Base-by-base conservation (phyloP, 2,888 invertebrate species). In the Rotaria magnacalcarata region DNA sequence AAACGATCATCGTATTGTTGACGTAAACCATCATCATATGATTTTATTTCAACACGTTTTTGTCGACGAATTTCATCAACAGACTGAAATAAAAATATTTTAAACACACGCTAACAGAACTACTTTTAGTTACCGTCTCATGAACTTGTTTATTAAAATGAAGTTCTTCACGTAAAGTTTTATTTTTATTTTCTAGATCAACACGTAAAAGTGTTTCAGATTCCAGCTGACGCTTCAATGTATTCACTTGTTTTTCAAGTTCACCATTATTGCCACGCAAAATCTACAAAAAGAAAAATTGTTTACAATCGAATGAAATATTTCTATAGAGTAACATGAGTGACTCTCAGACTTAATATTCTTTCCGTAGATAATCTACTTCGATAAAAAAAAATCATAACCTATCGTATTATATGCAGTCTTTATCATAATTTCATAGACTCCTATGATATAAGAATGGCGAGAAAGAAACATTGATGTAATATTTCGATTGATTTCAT, bases 1-100 rank as follows among this genome's bases (percentile, higher is more conserved):
- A 99, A 92, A 90, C 95, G 95, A 11, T 94, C 95, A 91, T 98
- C 97, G 90, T 97, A 98, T 89, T 97, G 95, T 89, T 95, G 94
- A n/a, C 95, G 94, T 67, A 97, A 93, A 43, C 96, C 94, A 2
- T 96, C 96, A 91, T 97, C 97, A 89, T 96, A 95, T 91, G 97
- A 97, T 84, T 95, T 95, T 90, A 97, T 95, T 90, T 97, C 96
- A 43, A 95, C 94, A 91, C 96, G 95, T 87, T 96, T 94, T 87
- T 95, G 93, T 7, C 94, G 94, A 86, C 95, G 94, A 0, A 96
- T 95, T 92, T 97, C 97, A 84, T 94, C 94, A 88, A 97, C 91
- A 91, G 97, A 96, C 92, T 96, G 87, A 7, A 88, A 84, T 1
- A 87, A 80, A 85, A 84, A 50, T 50, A 50, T 50, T 50, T 50